phyloP scores from a whole-genome alignment of 2,888 invertebrate genomes.

The Xestia sexstrigata region DNA sequence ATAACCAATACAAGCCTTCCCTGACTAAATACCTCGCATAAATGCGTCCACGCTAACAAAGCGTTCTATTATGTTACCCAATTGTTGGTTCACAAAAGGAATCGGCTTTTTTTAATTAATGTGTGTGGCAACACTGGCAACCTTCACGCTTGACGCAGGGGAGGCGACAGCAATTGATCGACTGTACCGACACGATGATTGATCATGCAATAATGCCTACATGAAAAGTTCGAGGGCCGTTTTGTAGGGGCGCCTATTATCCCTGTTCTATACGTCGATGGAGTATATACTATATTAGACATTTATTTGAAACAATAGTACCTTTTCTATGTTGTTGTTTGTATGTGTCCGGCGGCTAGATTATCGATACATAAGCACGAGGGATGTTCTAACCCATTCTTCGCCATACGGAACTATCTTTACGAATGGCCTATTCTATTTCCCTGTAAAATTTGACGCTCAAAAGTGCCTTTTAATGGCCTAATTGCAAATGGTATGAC shows the following conservation, averaged over 20 bases:
- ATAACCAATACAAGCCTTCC: slow-evolving; percentile 13
- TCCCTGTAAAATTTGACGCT: neutral
- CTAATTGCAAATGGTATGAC: neutral
- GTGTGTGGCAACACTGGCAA: slow-evolving; percentile 63
- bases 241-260: slow-evolving; percentile 31
- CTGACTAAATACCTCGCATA: slow-evolving; percentile 30
- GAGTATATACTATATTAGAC: neutral
- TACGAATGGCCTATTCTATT: too few species aligned
- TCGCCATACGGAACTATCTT: neutral
- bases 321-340: neutral
- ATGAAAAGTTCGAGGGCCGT: slow-evolving; percentile 57
- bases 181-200: slow-evolving; percentile 60
- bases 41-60: slow-evolving; percentile 42
- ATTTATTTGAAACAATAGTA: neutral
- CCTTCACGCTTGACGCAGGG: slow-evolving; percentile 61
- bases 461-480: neutral
- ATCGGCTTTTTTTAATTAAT: slow-evolving; percentile 63
- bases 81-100: slow-evolving; percentile 55
- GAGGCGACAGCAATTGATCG: slow-evolving; percentile 66
- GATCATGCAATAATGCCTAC: slow-evolving; percentile 65
- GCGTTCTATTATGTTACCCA: slow-evolving; percentile 45
- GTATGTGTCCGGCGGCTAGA: neutral
- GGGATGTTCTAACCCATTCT: neutral
- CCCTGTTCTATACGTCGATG: neutral
- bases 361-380: neutral